A percentile compares a stretch with the other conserved stretches of the same genome.
phyloP scores from a whole-genome alignment of 2,797 vertebrate species.

The Ceyx erithaca region DNA sequence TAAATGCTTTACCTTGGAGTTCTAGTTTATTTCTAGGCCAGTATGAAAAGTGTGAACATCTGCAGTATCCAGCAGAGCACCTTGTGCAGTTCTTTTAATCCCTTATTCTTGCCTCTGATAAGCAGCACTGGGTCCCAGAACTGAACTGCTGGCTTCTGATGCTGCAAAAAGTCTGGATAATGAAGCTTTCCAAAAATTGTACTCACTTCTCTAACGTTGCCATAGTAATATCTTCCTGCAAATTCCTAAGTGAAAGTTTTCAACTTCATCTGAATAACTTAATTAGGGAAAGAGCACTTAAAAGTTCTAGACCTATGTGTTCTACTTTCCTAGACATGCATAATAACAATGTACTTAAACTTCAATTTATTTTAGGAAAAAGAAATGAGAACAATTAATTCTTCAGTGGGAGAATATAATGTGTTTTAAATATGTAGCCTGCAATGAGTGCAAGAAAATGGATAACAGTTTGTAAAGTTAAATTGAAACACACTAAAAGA shows the following conservation, averaged over 20 bases:
- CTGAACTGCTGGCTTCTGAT: background rate
- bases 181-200: background rate
- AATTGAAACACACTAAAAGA: background rate
- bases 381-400: constrained; percentile 23
- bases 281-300: background rate
- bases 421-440: constrained; percentile 8
- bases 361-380: constrained; percentile 22
- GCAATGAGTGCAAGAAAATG: background rate
- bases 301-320: background rate
- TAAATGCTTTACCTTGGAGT: background rate
- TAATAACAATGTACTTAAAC: constrained; percentile 2
- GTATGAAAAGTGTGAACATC: background rate
- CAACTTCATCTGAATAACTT: constrained; percentile 2
- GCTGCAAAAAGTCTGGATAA: background rate
- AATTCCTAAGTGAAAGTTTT: constrained; percentile 1
- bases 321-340: constrained; percentile 7
- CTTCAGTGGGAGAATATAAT: background rate
- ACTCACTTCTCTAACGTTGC: background rate
- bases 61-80: background rate
- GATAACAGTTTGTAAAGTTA: background rate
- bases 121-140: background rate
- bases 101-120: background rate
- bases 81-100: background rate
- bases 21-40: background rate
- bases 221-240: constrained; percentile 16